A percentile compares a stretch with the other conserved stretches of the same genome.
phyloP scores from a whole-genome alignment of 2,113 vertebrate species.

The Nyctibius bracteatus region DNA sequence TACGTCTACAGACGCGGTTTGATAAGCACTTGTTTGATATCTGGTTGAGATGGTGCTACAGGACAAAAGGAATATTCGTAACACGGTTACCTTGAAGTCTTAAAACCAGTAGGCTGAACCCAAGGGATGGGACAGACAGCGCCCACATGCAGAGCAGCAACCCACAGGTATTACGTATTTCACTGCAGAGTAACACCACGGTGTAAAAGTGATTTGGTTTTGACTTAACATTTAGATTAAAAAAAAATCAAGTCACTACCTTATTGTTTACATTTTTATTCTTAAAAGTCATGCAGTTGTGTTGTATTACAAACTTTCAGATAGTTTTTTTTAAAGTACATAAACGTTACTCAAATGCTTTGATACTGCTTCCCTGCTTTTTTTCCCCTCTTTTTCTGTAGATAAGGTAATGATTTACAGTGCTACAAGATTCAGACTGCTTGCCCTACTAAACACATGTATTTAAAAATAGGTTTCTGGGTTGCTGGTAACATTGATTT shows the following conservation, averaged over 20 bases:
- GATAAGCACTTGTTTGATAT: not conserved
- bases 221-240: not conserved
- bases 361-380: not conserved
- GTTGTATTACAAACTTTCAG: not conserved
- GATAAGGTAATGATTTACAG: not conserved
- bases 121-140: not conserved
- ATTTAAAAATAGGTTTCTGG: not conserved
- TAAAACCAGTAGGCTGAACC: not conserved
- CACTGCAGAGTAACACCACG: not conserved
- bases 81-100: not conserved
- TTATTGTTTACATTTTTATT: not conserved
- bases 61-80: not conserved
- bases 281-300: not conserved
- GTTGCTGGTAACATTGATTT: not conserved
- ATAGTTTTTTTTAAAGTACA: not conserved
- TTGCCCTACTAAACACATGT: not conserved
- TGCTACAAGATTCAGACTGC: not conserved
- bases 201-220: not conserved
- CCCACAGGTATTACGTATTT: not conserved
- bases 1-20: rapidly evolving
- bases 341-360: not conserved
- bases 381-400: not conserved
- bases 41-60: rapidly evolving
- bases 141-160: not conserved
- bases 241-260: not conserved